These are phyloP conservation scores for Scrobipalpa atriplicella DNA, from an alignment of 2,888 invertebrate species.

Conservation along the genomic window DNA sequence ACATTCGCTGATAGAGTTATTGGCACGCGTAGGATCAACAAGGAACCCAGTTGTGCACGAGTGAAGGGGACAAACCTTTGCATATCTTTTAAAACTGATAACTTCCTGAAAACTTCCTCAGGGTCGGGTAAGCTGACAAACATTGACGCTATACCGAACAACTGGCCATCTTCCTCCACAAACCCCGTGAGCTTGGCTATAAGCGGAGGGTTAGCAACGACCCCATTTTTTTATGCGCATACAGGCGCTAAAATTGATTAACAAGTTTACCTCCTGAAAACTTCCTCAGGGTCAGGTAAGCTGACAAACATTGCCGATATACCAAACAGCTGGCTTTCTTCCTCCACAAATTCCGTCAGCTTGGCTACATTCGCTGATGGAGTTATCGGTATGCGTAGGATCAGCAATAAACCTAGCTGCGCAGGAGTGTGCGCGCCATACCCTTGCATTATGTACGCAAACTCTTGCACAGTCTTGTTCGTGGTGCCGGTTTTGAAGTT, in stretches of 20 bases:
- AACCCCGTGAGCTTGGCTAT: no score
- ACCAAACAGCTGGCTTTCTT: slow-evolving; percentile 52
- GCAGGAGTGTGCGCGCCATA: background rate
- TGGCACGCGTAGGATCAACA: no score
- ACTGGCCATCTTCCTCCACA: slow-evolving; percentile 43
- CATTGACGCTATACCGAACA: no score
- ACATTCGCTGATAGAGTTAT: slow-evolving; percentile 53
- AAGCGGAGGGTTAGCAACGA: no score
- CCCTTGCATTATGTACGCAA: background rate
- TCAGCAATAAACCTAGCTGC: background rate
- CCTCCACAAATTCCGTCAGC: slow-evolving; percentile 53
- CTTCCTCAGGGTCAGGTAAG: slow-evolving; percentile 68
- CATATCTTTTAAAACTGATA: no score
- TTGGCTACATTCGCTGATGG: slow-evolving; percentile 57
- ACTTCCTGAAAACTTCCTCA: slow-evolving; percentile 67
- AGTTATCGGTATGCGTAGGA: slow-evolving; percentile 57
- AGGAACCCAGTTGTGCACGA: no score
- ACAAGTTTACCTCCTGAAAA: slow-evolving; percentile 57
- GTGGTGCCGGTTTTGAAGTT: slow-evolving; percentile 42
- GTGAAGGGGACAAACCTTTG: background rate
- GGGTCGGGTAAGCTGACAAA: no score
- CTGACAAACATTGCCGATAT: slow-evolving; percentile 60
- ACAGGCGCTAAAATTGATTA: no score
- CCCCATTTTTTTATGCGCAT: no score
- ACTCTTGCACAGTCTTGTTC: background rate